Percentiles rank a stretch among this genome's conserved stretches.
Conservation (phyloP, 2,113 vertebrate genomes). For the Podiceps cristatus region DNA sequence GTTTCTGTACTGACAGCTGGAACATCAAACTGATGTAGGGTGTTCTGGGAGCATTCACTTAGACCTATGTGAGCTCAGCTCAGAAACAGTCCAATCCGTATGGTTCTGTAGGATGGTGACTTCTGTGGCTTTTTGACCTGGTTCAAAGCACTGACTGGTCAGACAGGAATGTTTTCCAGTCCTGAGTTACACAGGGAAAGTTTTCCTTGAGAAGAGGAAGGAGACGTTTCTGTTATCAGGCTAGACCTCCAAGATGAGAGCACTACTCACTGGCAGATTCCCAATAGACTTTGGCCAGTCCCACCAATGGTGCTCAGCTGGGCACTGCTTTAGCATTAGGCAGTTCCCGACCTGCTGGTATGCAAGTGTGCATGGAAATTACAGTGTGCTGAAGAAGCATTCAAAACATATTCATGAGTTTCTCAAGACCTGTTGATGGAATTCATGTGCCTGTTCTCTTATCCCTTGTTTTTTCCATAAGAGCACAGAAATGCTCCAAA, state of each 20-base stretch:
- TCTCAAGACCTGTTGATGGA: background rate
- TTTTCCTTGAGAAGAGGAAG: background rate
- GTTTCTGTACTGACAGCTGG: slow-evolving; percentile 16
- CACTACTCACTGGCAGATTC: background rate
- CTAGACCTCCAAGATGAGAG: background rate
- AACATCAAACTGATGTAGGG: background rate
- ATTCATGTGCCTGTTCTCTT: background rate
- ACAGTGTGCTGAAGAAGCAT: background rate
- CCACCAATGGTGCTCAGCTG: background rate
- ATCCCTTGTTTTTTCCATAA: background rate
- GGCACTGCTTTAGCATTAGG: background rate
- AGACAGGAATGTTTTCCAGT: background rate
- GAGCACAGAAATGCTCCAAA: background rate
- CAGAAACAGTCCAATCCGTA: background rate
- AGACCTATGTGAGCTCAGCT: background rate
- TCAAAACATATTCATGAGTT: background rate
- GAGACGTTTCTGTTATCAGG: background rate
- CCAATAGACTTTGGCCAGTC: background rate
- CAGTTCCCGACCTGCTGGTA: background rate
- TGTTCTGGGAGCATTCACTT: background rate
- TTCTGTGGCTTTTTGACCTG: background rate
- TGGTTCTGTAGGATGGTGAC: background rate
- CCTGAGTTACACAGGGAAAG: background rate
- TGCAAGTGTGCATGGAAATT: background rate
- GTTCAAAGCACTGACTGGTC: background rate